phyloP scores from a whole-genome alignment of 2,888 invertebrate species.

The Hartigia nigra region DNA sequence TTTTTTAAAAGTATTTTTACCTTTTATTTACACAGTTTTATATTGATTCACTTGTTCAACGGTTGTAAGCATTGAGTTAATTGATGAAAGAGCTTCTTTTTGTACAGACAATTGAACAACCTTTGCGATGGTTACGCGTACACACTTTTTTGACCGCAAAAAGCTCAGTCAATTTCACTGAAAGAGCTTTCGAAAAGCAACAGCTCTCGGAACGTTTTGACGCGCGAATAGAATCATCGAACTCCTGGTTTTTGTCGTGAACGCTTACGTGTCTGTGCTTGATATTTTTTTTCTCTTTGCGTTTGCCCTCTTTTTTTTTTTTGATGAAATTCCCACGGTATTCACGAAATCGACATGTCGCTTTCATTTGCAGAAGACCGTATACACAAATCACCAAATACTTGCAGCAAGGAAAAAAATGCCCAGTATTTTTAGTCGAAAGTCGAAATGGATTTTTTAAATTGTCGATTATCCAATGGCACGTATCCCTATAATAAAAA shows the following conservation, averaged over 20 bases:
- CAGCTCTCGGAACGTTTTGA: neutral
- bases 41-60: neutral
- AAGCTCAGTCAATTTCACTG: neutral
- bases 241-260: neutral
- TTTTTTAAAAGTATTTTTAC: neutral
- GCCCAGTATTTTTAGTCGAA: neutral
- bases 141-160: neutral
- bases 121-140: neutral
- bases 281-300: neutral
- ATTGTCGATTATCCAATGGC: too few species aligned
- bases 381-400: neutral
- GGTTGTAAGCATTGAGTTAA: neutral
- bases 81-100: neutral
- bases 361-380: neutral
- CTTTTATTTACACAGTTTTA: neutral
- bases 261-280: neutral
- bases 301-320: neutral
- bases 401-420: neutral
- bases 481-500: too few species aligned
- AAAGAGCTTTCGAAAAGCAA: neutral
- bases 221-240: neutral
- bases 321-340: neutral
- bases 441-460: too few species aligned
- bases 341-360: neutral
- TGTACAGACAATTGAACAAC: neutral